phyloP scores from a whole-genome alignment of 2,797 vertebrate genomes.

The Sebastes reedi region DNA sequence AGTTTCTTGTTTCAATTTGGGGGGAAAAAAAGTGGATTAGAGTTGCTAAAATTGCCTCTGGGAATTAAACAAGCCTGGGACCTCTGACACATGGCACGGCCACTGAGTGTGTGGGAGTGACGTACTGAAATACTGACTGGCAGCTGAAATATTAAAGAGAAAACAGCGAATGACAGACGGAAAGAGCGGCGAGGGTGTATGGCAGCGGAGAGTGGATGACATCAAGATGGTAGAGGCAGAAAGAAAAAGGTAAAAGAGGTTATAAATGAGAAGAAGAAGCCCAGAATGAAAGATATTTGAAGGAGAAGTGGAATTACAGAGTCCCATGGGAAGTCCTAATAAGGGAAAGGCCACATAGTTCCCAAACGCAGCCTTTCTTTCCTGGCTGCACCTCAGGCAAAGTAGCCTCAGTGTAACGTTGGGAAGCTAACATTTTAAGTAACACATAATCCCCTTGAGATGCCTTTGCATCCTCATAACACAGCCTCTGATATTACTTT shows the following conservation, averaged over 20 bases:
- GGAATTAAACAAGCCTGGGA: slow-evolving; percentile 43
- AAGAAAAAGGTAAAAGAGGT: slow-evolving; percentile 8
- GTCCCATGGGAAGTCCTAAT: slow-evolving; percentile 58
- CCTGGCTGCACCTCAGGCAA: slow-evolving; percentile 55
- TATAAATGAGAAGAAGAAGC: background rate
- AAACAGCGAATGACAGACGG: background rate
- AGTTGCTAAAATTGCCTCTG: slow-evolving; percentile 25
- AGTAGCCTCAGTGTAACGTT: slow-evolving; percentile 47
- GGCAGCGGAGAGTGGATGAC: background rate
- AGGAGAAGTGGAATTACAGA: slow-evolving; percentile 43
- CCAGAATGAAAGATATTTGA: slow-evolving; percentile 29
- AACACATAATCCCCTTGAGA: slow-evolving; percentile 59
- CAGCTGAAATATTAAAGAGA: background rate
- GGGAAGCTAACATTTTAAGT: slow-evolving; percentile 57
- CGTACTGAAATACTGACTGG: slow-evolving; percentile 12
- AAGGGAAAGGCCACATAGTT: slow-evolving; percentile 73
- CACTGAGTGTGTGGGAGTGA: slow-evolving; percentile 44
- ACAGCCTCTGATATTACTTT: slow-evolving; percentile 42
- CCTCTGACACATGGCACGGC: slow-evolving; percentile 43
- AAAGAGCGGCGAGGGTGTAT: background rate
- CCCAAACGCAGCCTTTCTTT: slow-evolving; percentile 57
- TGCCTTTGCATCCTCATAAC: slow-evolving; percentile 48
- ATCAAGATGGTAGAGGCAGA: slow-evolving; percentile 12
- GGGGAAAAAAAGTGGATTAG: slow-evolving; percentile 6
- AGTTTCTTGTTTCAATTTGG: slow-evolving; percentile 8